These are phyloP conservation scores for Sinocyclocheilus maitianheensis DNA, from an alignment of 2,113 vertebrate species.

Conservation along the genomic window DNA sequence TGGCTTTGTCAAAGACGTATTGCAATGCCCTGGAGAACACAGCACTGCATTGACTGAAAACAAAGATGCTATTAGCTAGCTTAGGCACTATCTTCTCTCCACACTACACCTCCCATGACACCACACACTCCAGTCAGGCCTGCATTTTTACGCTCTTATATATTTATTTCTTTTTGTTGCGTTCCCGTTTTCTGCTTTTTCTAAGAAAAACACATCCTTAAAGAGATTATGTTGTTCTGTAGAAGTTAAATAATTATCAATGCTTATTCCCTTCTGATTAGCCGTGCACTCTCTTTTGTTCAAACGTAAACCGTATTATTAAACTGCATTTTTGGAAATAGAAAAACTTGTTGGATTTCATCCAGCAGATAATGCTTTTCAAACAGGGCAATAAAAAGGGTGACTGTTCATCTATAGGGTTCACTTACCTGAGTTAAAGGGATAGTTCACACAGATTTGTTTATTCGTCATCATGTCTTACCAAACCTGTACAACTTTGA, in stretches of 20 bases:
- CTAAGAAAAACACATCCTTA: slow-evolving; percentile 84
- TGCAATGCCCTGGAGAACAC: slow-evolving; percentile 71
- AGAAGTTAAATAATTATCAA: slow-evolving; percentile 76
- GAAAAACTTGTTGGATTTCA: slow-evolving; percentile 61
- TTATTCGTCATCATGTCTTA: neutral
- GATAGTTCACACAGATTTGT: slow-evolving; percentile 3
- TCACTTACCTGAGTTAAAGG: slow-evolving; percentile 37
- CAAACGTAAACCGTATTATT: slow-evolving; percentile 56
- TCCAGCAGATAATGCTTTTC: slow-evolving; percentile 69
- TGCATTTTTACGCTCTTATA: slow-evolving; percentile 69
- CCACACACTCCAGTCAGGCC: slow-evolving; percentile 86
- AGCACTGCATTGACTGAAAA: slow-evolving; percentile 73
- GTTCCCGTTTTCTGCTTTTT: slow-evolving; percentile 67
- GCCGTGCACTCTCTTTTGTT: slow-evolving; percentile 63
- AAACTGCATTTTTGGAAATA: slow-evolving; percentile 51
- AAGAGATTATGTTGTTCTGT: slow-evolving; percentile 98
- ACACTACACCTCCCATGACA: slow-evolving; percentile 87
- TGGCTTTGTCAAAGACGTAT: slow-evolving; percentile 73
- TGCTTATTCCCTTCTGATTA: slow-evolving; percentile 63
- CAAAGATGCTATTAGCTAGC: slow-evolving; percentile 83
- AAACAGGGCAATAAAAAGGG: slow-evolving; percentile 75
- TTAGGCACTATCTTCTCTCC: slow-evolving; percentile 78
- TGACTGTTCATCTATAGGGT: slow-evolving; percentile 62
- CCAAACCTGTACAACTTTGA: neutral
- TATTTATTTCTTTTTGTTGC: slow-evolving; percentile 71